Base-by-base conservation (phyloP, 2,797 vertebrate genomes). In the Parauchenoglanis punctatus region DNA sequence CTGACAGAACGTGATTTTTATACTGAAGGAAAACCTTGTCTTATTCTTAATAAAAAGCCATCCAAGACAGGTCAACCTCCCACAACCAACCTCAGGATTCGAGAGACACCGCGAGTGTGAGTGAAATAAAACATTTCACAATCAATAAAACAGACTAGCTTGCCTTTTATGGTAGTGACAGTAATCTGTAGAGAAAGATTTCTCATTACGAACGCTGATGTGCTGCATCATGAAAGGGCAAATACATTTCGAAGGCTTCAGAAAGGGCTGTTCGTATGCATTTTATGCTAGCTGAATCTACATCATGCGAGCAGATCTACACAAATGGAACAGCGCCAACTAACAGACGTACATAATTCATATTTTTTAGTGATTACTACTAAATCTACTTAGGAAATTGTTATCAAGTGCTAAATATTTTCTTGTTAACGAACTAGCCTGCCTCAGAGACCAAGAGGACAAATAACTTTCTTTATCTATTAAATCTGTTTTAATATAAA, bases 1-100 rank as follows among this genome's bases (percentile, higher is more conserved):
- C 59, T 72, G 86, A 85, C 81, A 83, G 81, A 83, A 70, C 44
- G 17, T 52, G 31, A 13, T 80, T 73, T 65, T n/a, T 13, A 61
- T 11, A 63, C 78, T 46, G 7, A 80, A 80, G 13, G 25, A 63
- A 81, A 61, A 80, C 77, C 61, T 56, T 61, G 35, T 20, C 78
- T 44, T 56, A 81, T 25, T 35, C 61, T 81, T 7, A 81, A 81
- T n/a, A 81, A 44, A 61, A 5, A 44, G 61, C 56, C 35, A 35
- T 59, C 78, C 23, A 20, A 56, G n/a, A 77, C 75, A 31, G n/a
- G 17, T 7, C 49, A 7, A 4, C 6, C 12, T 20, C 25, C 35
- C 20, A 20, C 63, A 75, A 75, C 44, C 44, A 56, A 56, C n/a
- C 54, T 0, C 49, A 35, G 7, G 2, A 78, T 11, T 52, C 73